Evolutionary conservation across 1,140 invertebrate species (phyloP), one percentile per base, ranked within the genome.

Genomic region (Leguminivora glycinivorella): DNA sequence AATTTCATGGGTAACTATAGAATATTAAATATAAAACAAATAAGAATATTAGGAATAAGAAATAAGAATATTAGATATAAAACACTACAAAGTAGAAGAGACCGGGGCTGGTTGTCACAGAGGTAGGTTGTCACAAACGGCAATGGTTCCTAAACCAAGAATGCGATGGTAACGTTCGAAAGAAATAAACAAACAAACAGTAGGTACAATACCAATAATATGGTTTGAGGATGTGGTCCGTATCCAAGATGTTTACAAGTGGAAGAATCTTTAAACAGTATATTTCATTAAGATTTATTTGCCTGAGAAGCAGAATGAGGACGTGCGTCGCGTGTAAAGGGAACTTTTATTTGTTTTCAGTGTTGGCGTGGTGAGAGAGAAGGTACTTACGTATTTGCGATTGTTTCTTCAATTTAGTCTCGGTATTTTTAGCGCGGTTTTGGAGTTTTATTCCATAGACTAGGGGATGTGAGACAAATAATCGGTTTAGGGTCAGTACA

Each of bases 331-430:
- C 26, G 31, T 63, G 58, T 6, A 63, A 63, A 63, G 58, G 29
- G 58, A 63, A 63, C 58, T 63, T 63, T 63, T 63, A 63, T 63
- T 63, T 63, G 58, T 63, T 63, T 63, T 63, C 19, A 63, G 58
- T 63, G 29, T 63, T 31, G 4, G 58, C 58, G 58, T 63, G 25
- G 31, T 63, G 58, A 63, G 26, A n/a, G 6, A 63, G 58, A 7
- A 52, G 19, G 17, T 31, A 63, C 58, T 63, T 63, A 34, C 58
- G 58, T 17, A 63, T 63, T 63, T 22, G n/a, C 6, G 26, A 34
- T 63, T 63, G 58, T 63, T 63, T 9, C 17, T 31, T 31, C 58
- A 63, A 63, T 63, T 63, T 29, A 63, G 26, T 63, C 7, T 9
- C n/a, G 14, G 34, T 38, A 38, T 26, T 26, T 63, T 17, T 17